Conservation (phyloP, 2,888 invertebrate species). For the Agonopterix heracliana region DNA sequence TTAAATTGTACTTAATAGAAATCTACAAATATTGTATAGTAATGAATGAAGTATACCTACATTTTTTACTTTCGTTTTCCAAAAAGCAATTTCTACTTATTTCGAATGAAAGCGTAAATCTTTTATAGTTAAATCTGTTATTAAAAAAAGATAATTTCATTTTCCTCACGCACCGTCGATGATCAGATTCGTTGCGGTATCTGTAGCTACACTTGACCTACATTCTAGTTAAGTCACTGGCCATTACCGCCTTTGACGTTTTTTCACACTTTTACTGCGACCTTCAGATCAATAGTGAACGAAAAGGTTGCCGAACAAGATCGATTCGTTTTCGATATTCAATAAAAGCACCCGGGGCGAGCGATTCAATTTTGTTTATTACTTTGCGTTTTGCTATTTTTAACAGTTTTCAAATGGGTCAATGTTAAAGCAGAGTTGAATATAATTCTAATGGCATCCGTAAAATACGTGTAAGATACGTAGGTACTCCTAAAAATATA, state of each 20-base stretch:
- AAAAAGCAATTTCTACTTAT: no score
- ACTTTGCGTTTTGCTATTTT: no score
- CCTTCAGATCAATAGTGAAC: slow-evolving; percentile 25
- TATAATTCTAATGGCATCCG: no score
- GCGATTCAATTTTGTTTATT: no score
- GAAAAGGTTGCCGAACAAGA: slow-evolving; percentile 4
- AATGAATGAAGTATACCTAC: no score
- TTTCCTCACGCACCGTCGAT: slow-evolving; percentile 13
- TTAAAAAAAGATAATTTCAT: not conserved
- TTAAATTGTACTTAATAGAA: no score
- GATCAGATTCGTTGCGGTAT: slow-evolving; percentile 10
- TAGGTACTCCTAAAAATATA: no score
- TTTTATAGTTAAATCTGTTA: not conserved
- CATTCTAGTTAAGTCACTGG: slow-evolving; percentile 11
- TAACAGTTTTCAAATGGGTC: no score
- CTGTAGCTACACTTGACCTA: slow-evolving; percentile 36
- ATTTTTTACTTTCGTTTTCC: no score
- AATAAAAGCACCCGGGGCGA: not conserved
- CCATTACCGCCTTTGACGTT: slow-evolving; percentile 11
- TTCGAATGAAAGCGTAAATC: slow-evolving; percentile 29
- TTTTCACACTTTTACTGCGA: slow-evolving; percentile 57
- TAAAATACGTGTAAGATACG: no score
- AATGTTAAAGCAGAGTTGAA: no score
- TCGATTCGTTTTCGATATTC: slow-evolving; percentile 10
- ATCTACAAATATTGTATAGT: no score